phyloP scores from a whole-genome alignment of 92 coral and sea anemone species.

The Palythoa grandis region DNA sequence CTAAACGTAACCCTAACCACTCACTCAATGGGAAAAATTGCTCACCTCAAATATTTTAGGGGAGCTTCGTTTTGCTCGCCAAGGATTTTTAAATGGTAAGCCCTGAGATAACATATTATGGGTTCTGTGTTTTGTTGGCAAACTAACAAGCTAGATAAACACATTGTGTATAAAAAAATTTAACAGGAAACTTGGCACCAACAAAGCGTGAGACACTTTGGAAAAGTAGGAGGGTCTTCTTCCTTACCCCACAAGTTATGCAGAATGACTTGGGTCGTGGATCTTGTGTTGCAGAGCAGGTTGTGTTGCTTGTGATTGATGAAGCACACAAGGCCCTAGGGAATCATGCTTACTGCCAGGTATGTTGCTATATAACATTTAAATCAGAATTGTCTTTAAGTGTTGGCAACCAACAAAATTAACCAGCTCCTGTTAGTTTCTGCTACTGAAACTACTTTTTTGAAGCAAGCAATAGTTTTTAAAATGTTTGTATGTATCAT shows the following conservation, averaged over 20 bases:
- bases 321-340: slow-evolving; percentile 99
- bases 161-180: neutral
- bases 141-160: neutral
- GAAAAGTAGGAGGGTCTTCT: slow-evolving; percentile 83
- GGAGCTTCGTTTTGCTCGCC: too few species aligned
- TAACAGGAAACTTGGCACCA: slow-evolving; percentile 90
- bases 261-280: slow-evolving; percentile 94
- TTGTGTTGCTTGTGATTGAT: slow-evolving; percentile 90
- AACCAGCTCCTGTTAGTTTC: neutral
- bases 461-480: too few species aligned
- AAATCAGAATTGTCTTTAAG: too few species aligned
- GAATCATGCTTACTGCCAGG: slow-evolving; percentile 97
- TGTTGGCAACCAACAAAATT: neutral
- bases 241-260: slow-evolving; percentile 96
- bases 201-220: slow-evolving; percentile 82
- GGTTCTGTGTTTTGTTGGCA: too few species aligned
- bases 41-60: too few species aligned
- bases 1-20: too few species aligned
- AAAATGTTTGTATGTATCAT: too few species aligned
- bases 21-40: too few species aligned
- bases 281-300: slow-evolving; percentile 85
- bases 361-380: neutral
- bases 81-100: too few species aligned
- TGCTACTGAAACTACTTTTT: neutral
- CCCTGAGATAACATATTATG: too few species aligned